A percentile compares a stretch with the other conserved stretches of the same genome.
Conservation (phyloP, 2,113 vertebrate species). For the Myotis brandtii region DNA sequence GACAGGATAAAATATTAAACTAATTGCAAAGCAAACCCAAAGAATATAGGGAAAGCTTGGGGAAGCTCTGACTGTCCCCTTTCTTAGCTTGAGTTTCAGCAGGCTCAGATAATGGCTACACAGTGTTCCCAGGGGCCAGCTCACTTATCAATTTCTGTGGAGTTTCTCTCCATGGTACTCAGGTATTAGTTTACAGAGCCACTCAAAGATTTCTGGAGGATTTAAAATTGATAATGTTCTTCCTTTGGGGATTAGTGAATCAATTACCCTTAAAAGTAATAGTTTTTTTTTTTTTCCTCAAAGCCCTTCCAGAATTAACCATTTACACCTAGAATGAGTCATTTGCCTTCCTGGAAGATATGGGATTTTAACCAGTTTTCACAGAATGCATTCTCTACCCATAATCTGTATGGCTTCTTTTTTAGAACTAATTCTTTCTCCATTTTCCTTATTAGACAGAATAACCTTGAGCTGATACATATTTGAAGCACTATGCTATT, state of each 20-base stretch:
- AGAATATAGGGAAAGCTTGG: not conserved
- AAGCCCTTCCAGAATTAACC: not conserved
- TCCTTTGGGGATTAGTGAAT: conserved; percentile 1
- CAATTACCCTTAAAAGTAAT: conserved; percentile 23
- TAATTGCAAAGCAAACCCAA: not conserved
- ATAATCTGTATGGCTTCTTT: not conserved
- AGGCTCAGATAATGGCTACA: not conserved
- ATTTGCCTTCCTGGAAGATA: not conserved
- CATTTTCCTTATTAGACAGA: not conserved
- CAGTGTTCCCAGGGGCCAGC: not conserved
- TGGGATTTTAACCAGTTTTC: not conserved
- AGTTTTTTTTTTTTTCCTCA: not conserved
- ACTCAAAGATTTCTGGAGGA: not conserved
- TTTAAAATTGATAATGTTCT: not conserved
- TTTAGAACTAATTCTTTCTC: not conserved
- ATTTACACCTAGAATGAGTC: not conserved
- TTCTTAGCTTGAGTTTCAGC: not conserved
- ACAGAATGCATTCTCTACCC: not conserved
- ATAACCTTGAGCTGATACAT: not conserved
- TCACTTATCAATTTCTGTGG: not conserved
- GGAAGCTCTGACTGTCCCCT: not conserved
- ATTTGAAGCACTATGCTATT: not conserved
- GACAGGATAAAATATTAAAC: not conserved
- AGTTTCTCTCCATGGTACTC: not conserved
- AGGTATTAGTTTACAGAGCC: not conserved